Evolutionary conservation across 2,113 vertebrate genomes (phyloP).

Genomic region (Felis chaus): DNA sequence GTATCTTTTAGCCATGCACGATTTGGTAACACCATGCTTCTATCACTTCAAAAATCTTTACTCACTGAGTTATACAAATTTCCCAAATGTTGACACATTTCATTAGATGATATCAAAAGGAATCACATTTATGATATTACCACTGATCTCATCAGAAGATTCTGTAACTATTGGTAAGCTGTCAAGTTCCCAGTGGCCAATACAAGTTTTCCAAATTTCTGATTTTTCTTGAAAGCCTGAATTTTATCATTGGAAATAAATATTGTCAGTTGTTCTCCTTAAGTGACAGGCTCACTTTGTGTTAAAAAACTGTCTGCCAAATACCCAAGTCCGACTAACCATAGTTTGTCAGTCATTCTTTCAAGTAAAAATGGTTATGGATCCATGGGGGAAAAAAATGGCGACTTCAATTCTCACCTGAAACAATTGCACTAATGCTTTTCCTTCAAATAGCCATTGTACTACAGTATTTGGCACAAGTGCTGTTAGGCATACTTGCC

Average conservation of each 20-base stretch:
- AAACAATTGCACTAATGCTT: background rate
- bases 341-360: background rate
- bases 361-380: slow-evolving; percentile 30
- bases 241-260: slow-evolving; percentile 37
- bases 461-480: background rate
- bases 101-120: background rate
- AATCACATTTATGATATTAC: slow-evolving; percentile 2
- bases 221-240: slow-evolving; percentile 35
- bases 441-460: background rate
- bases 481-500: background rate
- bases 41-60: slow-evolving; percentile 8
- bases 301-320: slow-evolving; percentile 26
- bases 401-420: background rate
- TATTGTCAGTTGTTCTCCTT: slow-evolving; percentile 18
- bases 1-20: background rate
- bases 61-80: background rate
- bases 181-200: background rate
- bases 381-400: background rate
- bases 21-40: background rate
- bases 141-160: slow-evolving; percentile 29
- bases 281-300: background rate
- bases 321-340: background rate
- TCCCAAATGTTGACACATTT: slow-evolving; percentile 29
- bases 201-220: background rate
- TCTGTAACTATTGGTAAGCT: background rate